Conservation (phyloP, 2,113 vertebrate species). For the Rhadina sibilatrix region DNA sequence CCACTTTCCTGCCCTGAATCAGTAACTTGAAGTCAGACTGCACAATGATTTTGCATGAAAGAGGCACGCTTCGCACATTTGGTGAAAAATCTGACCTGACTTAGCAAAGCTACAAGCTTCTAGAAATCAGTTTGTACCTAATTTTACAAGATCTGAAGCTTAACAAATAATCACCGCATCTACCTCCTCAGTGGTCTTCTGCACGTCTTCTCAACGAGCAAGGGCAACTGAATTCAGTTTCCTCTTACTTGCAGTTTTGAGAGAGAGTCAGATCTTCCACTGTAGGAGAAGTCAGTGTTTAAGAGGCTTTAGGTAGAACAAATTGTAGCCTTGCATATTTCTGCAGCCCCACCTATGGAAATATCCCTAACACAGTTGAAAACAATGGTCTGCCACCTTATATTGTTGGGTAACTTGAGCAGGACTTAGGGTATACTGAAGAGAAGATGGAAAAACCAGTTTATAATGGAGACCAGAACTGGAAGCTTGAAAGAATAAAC, state of each 20-base stretch:
- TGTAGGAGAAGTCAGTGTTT: not conserved
- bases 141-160: not conserved
- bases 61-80: not conserved
- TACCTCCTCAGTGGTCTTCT: not conserved
- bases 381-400: not conserved
- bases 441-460: not conserved
- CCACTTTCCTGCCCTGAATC: not conserved
- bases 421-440: not conserved
- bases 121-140: not conserved
- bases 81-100: not conserved
- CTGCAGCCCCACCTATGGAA: not conserved
- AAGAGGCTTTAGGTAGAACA: not conserved
- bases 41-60: not conserved
- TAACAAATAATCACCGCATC: not conserved
- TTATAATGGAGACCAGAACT: not conserved
- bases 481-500: not conserved
- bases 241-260: not conserved
- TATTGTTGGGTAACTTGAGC: not conserved
- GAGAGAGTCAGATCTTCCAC: not conserved
- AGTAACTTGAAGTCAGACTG: not conserved
- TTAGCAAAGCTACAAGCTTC: not conserved
- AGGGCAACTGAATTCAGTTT: not conserved
- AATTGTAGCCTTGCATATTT: not conserved
- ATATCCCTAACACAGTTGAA: not conserved
- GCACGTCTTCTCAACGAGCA: fast-evolving